phyloP scores from a whole-genome alignment of 2,797 vertebrate species.

The Manis pentadactyla region DNA sequence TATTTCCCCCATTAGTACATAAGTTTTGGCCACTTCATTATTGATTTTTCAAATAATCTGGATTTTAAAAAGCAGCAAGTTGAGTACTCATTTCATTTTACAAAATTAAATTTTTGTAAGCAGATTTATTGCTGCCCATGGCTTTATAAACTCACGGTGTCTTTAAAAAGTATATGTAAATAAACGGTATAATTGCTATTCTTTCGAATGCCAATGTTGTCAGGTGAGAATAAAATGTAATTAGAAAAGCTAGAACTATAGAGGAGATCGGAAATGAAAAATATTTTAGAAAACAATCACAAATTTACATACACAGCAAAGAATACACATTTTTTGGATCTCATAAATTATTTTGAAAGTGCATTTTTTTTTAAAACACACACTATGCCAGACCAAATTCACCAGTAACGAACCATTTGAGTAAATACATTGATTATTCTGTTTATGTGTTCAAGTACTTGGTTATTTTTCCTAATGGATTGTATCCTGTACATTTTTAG shows the following conservation, averaged over 20 bases:
- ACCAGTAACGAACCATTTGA: not conserved
- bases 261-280: not conserved
- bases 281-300: slow-evolving; percentile 21
- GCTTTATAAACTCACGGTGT: slow-evolving; percentile 23
- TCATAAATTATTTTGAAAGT: slow-evolving; percentile 21
- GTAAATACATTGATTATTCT: not conserved
- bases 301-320: slow-evolving; percentile 28
- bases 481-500: not conserved
- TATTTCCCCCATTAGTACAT: not conserved
- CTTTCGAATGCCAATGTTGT: slow-evolving; percentile 16
- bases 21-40: slow-evolving; percentile 49
- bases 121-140: slow-evolving; percentile 3
- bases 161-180: slow-evolving; percentile 33
- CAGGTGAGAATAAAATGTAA: slow-evolving; percentile 5
- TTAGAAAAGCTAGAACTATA: slow-evolving; percentile 13
- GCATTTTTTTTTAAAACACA: slow-evolving; percentile 7
- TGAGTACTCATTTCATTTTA: not conserved
- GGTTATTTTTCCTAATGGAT: not conserved
- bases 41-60: slow-evolving; percentile 4
- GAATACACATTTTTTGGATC: not conserved
- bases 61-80: slow-evolving; percentile 18
- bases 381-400: not conserved
- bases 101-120: slow-evolving; percentile 47
- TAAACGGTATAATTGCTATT: not conserved
- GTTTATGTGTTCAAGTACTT: not conserved